A percentile compares a stretch with the other conserved stretches of the same genome.
These are phyloP conservation scores for Philereme vetulata DNA, from an alignment of 2,888 invertebrate genomes.

Conservation along the genomic window DNA sequence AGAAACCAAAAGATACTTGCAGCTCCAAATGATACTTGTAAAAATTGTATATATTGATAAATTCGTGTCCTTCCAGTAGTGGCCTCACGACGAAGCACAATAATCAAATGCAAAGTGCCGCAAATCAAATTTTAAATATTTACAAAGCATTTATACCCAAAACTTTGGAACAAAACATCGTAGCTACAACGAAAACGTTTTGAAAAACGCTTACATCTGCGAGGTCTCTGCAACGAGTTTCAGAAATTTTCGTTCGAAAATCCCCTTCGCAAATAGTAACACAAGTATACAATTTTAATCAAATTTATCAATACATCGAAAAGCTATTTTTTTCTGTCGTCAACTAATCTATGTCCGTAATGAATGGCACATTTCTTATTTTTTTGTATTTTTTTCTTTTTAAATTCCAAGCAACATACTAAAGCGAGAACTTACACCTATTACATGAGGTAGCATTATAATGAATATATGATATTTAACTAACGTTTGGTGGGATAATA, in stretches of 20 bases:
- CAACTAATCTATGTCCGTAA: constrained; percentile 28
- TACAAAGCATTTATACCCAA: constrained; percentile 57
- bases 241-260: background rate
- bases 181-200: constrained; percentile 22
- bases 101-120: constrained; percentile 65
- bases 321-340: constrained; percentile 17
- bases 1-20: constrained; percentile 22
- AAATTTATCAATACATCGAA: constrained; percentile 20
- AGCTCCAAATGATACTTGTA: constrained; percentile 24
- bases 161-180: constrained; percentile 38
- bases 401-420: constrained; percentile 48
- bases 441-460: constrained; percentile 76
- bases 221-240: constrained; percentile 5
- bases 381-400: constrained; percentile 28
- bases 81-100: constrained; percentile 56
- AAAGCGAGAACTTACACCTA: constrained; percentile 47
- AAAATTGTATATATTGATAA: constrained; percentile 29
- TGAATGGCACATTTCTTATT: constrained; percentile 45
- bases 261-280: constrained; percentile 22
- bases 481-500: constrained; percentile 81
- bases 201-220: constrained; percentile 20
- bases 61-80: constrained; percentile 45
- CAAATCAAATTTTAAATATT: constrained; percentile 62
- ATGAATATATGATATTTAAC: constrained; percentile 72
- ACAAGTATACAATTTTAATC: constrained; percentile 24